These are phyloP conservation scores for Rhynchonycteris naso DNA, from an alignment of 2,797 vertebrate species.

Conservation along the genomic window DNA sequence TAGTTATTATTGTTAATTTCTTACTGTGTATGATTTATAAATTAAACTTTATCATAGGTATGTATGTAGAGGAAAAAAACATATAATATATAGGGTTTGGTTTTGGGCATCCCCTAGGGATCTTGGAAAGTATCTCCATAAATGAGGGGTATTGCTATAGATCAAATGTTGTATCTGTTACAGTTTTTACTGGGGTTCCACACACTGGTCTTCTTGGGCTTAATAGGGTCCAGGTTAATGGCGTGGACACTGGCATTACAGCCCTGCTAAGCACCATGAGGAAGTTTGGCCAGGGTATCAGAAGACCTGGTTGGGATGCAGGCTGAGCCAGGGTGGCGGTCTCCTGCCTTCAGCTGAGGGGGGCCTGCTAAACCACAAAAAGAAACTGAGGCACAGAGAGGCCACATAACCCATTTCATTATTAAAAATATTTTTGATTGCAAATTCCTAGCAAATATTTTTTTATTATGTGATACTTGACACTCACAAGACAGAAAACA, in stretches of 20 bases:
- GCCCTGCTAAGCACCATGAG: not conserved
- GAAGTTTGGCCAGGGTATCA: not conserved
- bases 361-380: not conserved
- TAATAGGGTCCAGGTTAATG: not conserved
- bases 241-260: not conserved
- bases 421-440: not conserved
- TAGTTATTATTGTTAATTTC: not conserved
- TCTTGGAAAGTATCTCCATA: not conserved
- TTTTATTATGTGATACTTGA: not conserved
- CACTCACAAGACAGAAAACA: not conserved
- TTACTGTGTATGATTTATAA: not conserved
- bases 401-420: not conserved
- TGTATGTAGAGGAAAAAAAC: not conserved
- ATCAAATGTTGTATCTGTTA: not conserved
- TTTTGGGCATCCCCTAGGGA: not conserved
- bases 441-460: not conserved
- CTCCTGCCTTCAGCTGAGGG: not conserved
- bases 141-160: not conserved
- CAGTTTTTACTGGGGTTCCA: constrained; percentile 5
- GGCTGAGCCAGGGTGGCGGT: not conserved
- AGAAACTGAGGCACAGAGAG: not conserved
- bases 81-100: not conserved
- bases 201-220: constrained; percentile 37
- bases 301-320: not conserved
- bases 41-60: not conserved